phyloP scores from a whole-genome alignment of 2,888 invertebrate species.

The Drosophila algonquin region DNA sequence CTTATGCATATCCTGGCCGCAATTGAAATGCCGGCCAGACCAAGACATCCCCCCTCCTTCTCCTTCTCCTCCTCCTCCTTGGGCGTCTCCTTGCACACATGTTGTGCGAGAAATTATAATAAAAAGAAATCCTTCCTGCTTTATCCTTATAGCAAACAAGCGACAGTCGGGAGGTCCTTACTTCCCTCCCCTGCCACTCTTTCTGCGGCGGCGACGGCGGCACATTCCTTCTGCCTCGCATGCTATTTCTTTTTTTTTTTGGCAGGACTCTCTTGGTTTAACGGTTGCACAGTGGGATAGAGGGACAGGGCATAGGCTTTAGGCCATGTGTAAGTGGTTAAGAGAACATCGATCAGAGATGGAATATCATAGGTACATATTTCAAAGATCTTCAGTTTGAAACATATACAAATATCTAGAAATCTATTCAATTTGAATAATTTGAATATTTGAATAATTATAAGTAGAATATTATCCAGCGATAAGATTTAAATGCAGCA shows the following conservation, averaged over 20 bases:
- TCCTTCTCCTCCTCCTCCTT: conserved; percentile 8
- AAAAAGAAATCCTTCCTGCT: conserved; percentile 34
- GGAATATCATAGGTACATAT: background rate
- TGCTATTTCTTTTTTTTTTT: conserved; percentile 11
- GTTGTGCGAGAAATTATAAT: conserved; percentile 50
- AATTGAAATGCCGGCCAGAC: conserved; percentile 55
- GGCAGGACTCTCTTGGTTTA: conserved; percentile 8
- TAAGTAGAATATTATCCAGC: no score
- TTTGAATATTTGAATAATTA: no score
- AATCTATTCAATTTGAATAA: no score
- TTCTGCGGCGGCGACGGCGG: conserved; percentile 9
- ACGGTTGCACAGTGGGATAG: conserved; percentile 20
- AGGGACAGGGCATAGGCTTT: background rate
- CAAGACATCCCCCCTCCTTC: conserved; percentile 7
- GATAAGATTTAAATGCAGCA: no score
- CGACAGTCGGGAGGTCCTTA: conserved; percentile 7
- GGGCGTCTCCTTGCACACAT: conserved; percentile 42
- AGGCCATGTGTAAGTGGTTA: background rate
- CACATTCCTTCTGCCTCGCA: conserved; percentile 33
- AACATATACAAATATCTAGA: no score
- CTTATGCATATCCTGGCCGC: conserved; percentile 54
- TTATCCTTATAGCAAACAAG: conserved; percentile 26
- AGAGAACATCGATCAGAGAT: background rate
- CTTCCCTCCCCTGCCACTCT: conserved; percentile 9
- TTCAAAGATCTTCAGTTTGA: no score